phyloP scores from a whole-genome alignment of 2,888 invertebrate species.

The Protodeltote pygarga region DNA sequence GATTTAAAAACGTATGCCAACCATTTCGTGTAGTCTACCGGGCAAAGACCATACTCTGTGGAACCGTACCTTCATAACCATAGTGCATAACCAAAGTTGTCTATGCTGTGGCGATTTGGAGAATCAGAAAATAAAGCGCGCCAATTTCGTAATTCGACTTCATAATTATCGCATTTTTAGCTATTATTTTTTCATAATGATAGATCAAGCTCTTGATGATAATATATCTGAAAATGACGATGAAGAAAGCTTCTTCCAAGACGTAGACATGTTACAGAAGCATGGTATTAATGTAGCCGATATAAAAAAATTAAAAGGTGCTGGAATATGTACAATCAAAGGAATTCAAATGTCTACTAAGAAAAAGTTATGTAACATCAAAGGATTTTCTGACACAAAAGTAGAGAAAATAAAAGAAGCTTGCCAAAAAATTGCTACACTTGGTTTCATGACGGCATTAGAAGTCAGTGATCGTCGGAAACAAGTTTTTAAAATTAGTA shows the following conservation, averaged over 20 bases:
- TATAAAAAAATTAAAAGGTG: conserved; percentile 91
- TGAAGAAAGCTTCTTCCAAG: conserved; percentile 91
- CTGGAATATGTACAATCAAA: conserved; percentile 93
- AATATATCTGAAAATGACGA: conserved; percentile 86
- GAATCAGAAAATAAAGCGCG: conserved; percentile 24
- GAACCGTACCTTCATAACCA: too few species aligned
- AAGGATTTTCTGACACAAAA: conserved; percentile 92
- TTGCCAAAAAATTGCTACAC: conserved; percentile 88
- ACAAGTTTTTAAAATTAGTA: conserved; percentile 90
- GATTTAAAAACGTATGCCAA: too few species aligned
- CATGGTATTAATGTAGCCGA: conserved; percentile 90
- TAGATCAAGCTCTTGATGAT: conserved; percentile 77
- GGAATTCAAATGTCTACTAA: conserved; percentile 93
- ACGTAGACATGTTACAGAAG: conserved; percentile 89
- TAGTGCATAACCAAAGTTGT: too few species aligned
- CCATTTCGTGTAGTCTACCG: too few species aligned
- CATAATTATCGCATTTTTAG: not conserved
- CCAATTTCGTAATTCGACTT: conserved; percentile 38
- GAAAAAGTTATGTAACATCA: conserved; percentile 90
- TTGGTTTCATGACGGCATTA: conserved; percentile 91
- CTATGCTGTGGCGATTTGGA: conserved; percentile 5
- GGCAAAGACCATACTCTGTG: too few species aligned
- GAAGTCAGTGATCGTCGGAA: conserved; percentile 91
- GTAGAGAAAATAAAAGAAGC: conserved; percentile 94
- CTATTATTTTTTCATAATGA: conserved; percentile 52